Base-by-base conservation (phyloP, 2,797 vertebrate genomes). In the Hipposideros larvatus region DNA sequence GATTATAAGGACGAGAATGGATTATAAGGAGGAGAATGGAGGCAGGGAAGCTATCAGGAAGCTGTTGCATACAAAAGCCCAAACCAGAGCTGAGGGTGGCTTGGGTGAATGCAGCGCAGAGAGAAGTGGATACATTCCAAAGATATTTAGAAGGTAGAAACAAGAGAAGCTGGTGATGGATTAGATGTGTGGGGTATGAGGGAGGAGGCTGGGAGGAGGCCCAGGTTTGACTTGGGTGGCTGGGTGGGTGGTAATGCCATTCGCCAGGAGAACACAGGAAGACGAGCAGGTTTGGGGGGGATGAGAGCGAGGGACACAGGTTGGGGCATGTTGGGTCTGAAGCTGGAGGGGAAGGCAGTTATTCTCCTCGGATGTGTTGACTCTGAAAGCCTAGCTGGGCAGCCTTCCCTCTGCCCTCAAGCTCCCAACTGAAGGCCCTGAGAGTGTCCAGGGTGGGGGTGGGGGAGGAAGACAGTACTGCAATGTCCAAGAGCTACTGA, bases 171-270 rank as follows among this genome's bases (percentile, higher is more conserved):
- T 78, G 91, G 88, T 84, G 91, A 92, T 59, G 68, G 88, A 80
- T 91, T 68, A n/a, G 59, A 94, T 5, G 66, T 63, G 83, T 70
- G 37, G 63, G 71, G 57, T 5, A 53, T 94, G 34, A 77, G 63
- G 65, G 82, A 93, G 73, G 86, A 80, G 84, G 61, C 59, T 73
- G 84, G 65, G 87, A 95, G 87, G 96, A 66, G 61, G 90, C 90
- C 96, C 87, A 75, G 43, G 87, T 70, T 95, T 90, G 84, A 96
- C 92, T 86, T 66, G 91, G 82, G 84, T 57, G 92, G 85, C 95
- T 61, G 8, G 93, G 93, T 94, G 80, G 95, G 94, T 75, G 95
- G 94, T 80, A 74, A 88, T 37, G 95, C 96, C 90, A 85, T 41
- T 83, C 43, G 34, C 13, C 61, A 53, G 19, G 86, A 80, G 51